Base-by-base conservation (phyloP, 2,797 vertebrate genomes). In the Alcedo quadribrachys region DNA sequence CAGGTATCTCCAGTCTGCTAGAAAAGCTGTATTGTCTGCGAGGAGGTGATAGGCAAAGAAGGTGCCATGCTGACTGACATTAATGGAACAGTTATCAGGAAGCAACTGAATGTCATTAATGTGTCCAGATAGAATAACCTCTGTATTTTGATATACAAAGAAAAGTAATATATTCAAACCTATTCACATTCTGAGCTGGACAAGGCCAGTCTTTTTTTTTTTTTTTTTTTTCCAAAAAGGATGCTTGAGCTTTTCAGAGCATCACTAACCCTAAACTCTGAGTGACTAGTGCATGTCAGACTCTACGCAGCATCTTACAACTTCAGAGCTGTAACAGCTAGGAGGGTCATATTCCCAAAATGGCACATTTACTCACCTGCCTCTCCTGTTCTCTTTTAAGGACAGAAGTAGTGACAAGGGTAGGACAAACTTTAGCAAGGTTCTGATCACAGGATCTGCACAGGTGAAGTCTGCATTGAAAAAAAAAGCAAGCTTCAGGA, bases 41-140 rank as follows among this genome's bases (percentile, higher is more conserved):
- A 40, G 51, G 42, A 89, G 25, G 21, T 69, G 69, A 50, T 33
- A 45, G 69, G 18, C 57, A 73, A 67, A 68, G 63, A 80, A 85
- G 15, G 8, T 79, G 37, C 35, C 61, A 21, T 40, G 42, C 45
- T 79, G 89, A 65, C 90, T 93, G 83, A 70, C 22, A 5, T 74
- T 90, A 95, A 91, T 61, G 60, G 71, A 80, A 67, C 74, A 67
- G 63, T 90, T 92, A 76, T 9, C 57, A 57, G 45, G 48, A 86
- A 87, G 46, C 4, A 86, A 65, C 22, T 35, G 74, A 90, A 46
- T 33, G 50, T 32, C 57, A 57, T 79, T 67, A 79, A 70, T 37
- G 19, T 76, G 67, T 74, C 70, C 60, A 67, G 42, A 53, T 5
- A 63, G 35, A 85, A 43, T 30, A 73, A 68, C 60, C 33, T 55